Evolutionary conservation across 1,140 invertebrate genomes (phyloP).

Genomic region (Eriosoma lanigerum): DNA sequence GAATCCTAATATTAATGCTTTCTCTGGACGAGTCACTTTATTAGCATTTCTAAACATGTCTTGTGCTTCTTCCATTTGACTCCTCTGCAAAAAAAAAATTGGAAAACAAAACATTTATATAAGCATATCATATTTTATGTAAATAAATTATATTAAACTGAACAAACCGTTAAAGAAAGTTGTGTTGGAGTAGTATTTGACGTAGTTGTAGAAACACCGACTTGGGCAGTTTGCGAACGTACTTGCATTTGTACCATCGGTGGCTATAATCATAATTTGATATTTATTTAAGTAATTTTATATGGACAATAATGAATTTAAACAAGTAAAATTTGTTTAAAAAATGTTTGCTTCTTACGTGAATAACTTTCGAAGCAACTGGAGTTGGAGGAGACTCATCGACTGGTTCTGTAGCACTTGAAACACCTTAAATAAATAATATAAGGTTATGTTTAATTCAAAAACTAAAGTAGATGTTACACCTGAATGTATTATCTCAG

Average conservation of each 20-base stretch:
- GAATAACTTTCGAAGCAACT: constrained; percentile 35
- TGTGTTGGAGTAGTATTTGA: constrained; percentile 52
- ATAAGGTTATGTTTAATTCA: too few relatives aligned
- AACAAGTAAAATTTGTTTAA: background rate
- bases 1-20: constrained; percentile 95
- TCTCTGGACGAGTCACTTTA: constrained; percentile 91
- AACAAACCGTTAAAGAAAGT: constrained; percentile 26
- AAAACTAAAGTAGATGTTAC: background rate
- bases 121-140: background rate
- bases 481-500: too few relatives aligned
- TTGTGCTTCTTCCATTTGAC: constrained; percentile 95
- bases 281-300: background rate
- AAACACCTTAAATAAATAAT: constrained; percentile 42
- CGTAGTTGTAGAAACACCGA: constrained; percentile 53
- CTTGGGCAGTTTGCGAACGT: constrained; percentile 37
- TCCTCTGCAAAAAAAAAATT: constrained; percentile 65
- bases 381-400: constrained; percentile 46
- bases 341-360: constrained; percentile 15
- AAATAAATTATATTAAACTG: background rate
- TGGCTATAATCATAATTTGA: constrained; percentile 21
- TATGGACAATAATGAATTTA: background rate
- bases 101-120: constrained; percentile 49
- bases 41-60: constrained; percentile 97
- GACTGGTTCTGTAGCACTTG: constrained; percentile 36
- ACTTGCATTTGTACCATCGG: constrained; percentile 44